These are phyloP conservation scores for Eurystomus glaucurus DNA, from an alignment of 2,797 vertebrate species.

Conservation along the genomic window DNA sequence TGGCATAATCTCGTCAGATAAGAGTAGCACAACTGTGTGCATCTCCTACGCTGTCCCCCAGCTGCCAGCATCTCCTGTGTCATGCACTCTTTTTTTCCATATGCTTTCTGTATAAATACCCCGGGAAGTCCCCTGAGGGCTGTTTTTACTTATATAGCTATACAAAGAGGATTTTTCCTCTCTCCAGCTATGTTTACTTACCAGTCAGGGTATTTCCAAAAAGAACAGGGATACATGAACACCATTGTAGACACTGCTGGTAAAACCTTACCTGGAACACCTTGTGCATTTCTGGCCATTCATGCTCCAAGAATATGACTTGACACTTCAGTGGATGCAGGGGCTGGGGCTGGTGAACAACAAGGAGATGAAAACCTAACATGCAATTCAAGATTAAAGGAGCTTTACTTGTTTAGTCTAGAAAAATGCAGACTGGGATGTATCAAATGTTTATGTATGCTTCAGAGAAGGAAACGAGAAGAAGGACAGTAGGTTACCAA, in stretches of 20 bases:
- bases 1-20: not conserved
- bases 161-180: not conserved
- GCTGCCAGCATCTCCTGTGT: not conserved
- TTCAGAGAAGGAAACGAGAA: not conserved
- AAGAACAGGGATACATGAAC: not conserved
- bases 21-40: not conserved
- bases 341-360: not conserved
- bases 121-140: not conserved
- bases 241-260: accelerated
- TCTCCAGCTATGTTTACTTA: not conserved
- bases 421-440: not conserved
- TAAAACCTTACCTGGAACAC: not conserved
- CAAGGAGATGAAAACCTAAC: not conserved
- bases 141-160: not conserved
- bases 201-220: not conserved
- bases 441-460: not conserved
- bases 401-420: slow-evolving; percentile 28
- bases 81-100: accelerated
- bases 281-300: not conserved
- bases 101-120: not conserved
- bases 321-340: not conserved
- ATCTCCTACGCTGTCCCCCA: accelerated
- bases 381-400: not conserved
- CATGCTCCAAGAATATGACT: not conserved
- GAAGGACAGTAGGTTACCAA: not conserved